Conservation (phyloP, 2,888 invertebrate species). For the Deladenus siricidicola region DNA sequence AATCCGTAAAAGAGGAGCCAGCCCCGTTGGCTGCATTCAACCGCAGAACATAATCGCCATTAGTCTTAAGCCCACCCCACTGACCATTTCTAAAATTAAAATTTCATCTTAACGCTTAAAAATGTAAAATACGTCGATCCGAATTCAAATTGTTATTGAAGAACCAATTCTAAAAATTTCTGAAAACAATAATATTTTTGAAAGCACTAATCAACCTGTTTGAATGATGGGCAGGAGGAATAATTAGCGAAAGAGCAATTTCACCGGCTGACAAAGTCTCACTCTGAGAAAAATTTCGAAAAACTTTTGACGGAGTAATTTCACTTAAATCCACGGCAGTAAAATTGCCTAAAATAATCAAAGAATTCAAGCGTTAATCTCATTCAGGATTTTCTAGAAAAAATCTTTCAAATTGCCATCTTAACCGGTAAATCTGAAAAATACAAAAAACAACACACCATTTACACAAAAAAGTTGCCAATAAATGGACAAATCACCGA, state of each 20-base stretch:
- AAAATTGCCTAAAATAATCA: not conserved
- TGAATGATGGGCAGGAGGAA: too few relatives aligned
- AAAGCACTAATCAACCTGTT: not conserved
- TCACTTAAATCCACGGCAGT: not conserved
- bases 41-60: conserved; percentile 11
- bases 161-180: not conserved
- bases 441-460: too few relatives aligned
- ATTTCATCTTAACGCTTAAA: too few relatives aligned
- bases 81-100: not conserved
- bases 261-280: not conserved
- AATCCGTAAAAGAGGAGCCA: conserved; percentile 9
- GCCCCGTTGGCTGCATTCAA: conserved; percentile 12
- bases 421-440: too few relatives aligned
- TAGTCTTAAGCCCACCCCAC: conserved; percentile 11
- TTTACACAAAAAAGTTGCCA: conserved; percentile 6
- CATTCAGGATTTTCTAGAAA: too few relatives aligned
- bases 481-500: conserved; percentile 1
- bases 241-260: not conserved
- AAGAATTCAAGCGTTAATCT: too few relatives aligned
- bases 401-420: too few relatives aligned
- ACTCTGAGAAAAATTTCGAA: not conserved
- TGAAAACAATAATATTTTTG: not conserved
- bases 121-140: too few relatives aligned
- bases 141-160: too few relatives aligned
- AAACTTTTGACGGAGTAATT: not conserved